Evolutionary conservation across 2,113 vertebrate species (phyloP).

Genomic region (Sciurus niger): DNA sequence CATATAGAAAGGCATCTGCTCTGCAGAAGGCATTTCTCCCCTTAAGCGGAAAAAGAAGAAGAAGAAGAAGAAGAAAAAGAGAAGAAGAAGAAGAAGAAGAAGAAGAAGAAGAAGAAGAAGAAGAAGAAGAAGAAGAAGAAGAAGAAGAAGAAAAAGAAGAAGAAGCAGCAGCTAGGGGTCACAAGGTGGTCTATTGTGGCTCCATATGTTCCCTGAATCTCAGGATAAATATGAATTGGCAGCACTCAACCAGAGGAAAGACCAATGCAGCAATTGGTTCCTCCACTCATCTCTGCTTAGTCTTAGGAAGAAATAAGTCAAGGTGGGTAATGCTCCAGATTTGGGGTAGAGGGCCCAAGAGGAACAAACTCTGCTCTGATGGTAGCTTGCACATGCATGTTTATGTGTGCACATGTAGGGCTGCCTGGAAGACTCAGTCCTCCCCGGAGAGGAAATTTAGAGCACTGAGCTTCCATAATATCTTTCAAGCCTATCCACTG

Average conservation of each 20-base stretch:
- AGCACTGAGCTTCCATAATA: slow-evolving; percentile 15
- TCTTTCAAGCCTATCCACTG: neutral
- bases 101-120: neutral
- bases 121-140: neutral
- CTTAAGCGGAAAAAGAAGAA: neutral
- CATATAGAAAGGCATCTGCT: neutral
- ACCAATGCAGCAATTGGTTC: neutral
- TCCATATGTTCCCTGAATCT: neutral
- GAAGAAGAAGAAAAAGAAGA: no score
- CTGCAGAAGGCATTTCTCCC: neutral
- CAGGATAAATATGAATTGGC: neutral
- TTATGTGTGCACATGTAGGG: neutral
- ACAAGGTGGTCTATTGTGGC: neutral
- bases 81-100: no score
- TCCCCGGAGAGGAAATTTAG: neutral
- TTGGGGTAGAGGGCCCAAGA: neutral
- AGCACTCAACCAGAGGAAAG: neutral
- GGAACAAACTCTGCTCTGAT: neutral
- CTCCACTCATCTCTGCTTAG: neutral
- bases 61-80: neutral
- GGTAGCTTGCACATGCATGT: neutral
- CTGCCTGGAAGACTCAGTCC: neutral
- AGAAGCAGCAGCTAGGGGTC: neutral
- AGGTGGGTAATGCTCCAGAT: neutral
- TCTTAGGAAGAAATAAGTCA: neutral